These are phyloP conservation scores for Anadara kagoshimensis DNA, from an alignment of 1,140 invertebrate genomes.

Conservation along the genomic window DNA sequence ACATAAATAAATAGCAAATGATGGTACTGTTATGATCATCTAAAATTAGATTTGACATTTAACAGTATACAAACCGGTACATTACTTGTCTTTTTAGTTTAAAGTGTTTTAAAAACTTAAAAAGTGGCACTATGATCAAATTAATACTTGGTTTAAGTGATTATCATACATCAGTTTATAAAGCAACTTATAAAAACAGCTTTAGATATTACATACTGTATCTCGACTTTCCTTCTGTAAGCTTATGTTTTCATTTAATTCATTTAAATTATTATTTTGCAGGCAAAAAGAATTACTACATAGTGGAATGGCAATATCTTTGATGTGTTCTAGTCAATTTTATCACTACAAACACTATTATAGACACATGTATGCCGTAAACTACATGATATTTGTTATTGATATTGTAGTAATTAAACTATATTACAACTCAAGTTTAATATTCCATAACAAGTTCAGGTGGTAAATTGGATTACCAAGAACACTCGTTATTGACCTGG, in stretches of 20 bases:
- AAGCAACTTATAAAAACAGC: not conserved
- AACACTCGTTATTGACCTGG: too few relatives aligned
- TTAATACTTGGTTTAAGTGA: not conserved
- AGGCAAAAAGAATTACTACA: constrained; percentile 16
- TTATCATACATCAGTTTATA: not conserved
- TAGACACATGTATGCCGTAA: too few relatives aligned
- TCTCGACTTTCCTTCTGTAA: not conserved
- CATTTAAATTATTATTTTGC: not conserved
- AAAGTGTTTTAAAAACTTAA: not conserved
- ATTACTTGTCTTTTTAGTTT: not conserved
- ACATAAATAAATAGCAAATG: too few relatives aligned
- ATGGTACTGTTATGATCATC: too few relatives aligned
- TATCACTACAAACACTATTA: not conserved
- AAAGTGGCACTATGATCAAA: not conserved
- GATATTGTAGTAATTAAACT: too few relatives aligned
- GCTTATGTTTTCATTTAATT: not conserved
- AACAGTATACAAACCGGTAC: not conserved
- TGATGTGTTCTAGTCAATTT: not conserved
- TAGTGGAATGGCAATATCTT: not conserved
- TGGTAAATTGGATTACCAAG: too few relatives aligned
- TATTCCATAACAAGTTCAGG: too few relatives aligned
- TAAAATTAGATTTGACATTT: not conserved
- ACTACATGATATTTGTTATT: too few relatives aligned
- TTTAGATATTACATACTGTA: not conserved
- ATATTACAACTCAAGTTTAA: too few relatives aligned